Conservation (phyloP, 2,797 vertebrate genomes). For the Pempheris klunzingeri region DNA sequence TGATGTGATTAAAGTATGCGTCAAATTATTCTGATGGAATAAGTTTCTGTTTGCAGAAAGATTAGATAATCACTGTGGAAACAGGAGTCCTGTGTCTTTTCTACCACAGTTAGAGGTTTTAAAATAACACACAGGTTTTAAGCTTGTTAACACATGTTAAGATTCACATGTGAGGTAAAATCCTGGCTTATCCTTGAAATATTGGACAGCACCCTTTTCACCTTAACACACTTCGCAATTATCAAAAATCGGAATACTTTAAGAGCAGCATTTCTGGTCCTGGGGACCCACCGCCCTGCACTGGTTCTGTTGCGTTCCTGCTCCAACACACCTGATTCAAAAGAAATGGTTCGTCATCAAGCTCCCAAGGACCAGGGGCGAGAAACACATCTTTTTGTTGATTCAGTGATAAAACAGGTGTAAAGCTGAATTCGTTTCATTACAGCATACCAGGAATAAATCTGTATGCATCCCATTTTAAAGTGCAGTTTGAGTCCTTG, state of each 20-base stretch:
- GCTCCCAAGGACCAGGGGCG: too few species aligned
- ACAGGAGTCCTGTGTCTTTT: not conserved
- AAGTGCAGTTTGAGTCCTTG: constrained; percentile 34
- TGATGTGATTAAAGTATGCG: not conserved
- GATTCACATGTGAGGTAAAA: constrained; percentile 7
- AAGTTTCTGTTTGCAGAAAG: not conserved
- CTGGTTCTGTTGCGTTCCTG: too few species aligned
- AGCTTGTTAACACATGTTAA: constrained; percentile 6
- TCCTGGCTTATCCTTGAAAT: not conserved
- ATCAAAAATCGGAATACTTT: constrained; percentile 52
- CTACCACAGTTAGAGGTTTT: too few species aligned
- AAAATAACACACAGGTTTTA: too few species aligned
- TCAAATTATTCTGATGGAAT: not conserved
- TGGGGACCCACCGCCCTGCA: too few species aligned
- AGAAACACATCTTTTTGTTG: too few species aligned
- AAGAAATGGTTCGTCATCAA: too few species aligned
- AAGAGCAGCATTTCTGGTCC: too few species aligned
- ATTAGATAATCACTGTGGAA: not conserved
- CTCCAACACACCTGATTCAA: too few species aligned
- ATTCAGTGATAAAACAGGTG: constrained; percentile 1
- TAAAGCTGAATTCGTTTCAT: not conserved
- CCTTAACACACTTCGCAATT: not conserved
- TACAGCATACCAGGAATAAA: not conserved
- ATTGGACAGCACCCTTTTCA: not conserved
- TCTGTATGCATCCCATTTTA: constrained; percentile 2